These are phyloP conservation scores for Eupithecia centaureata DNA, from an alignment of 2,888 invertebrate species.

Conservation along the genomic window DNA sequence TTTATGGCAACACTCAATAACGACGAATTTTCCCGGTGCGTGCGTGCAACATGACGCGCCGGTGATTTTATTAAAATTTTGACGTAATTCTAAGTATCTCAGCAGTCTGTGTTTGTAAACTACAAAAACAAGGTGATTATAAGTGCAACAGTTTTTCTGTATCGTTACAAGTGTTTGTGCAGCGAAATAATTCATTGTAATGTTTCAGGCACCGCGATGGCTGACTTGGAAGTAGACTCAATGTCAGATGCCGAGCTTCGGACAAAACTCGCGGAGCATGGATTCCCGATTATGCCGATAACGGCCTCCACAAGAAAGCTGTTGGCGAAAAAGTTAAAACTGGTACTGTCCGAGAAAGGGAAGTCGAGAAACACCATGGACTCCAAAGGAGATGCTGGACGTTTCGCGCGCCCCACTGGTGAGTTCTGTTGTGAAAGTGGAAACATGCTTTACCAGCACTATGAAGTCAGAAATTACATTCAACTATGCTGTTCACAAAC, in stretches of 20 bases:
- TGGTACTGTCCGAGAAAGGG: constrained; percentile 86
- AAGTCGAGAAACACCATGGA: constrained; percentile 75
- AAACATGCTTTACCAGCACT: background rate
- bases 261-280: constrained; percentile 89
- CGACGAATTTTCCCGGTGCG: constrained; percentile 72
- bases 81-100: constrained; percentile 68
- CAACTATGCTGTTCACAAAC: background rate
- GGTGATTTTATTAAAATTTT: constrained; percentile 78
- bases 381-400: constrained; percentile 73
- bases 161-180: constrained; percentile 44
- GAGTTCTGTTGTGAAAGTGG: constrained; percentile 6
- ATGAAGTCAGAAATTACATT: background rate
- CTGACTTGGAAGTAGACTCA: constrained; percentile 85
- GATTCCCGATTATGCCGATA: constrained; percentile 91
- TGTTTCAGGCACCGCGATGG: constrained; percentile 89
- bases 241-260: constrained; percentile 89
- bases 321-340: constrained; percentile 89
- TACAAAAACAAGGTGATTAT: constrained; percentile 67
- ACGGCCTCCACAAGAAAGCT: constrained; percentile 91
- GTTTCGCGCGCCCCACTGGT: constrained; percentile 44
- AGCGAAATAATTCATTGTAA: constrained; percentile 59
- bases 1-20: constrained; percentile 68
- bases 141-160: constrained; percentile 13
- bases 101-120: constrained; percentile 53
- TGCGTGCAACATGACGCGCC: constrained; percentile 82